Percentiles rank a stretch among this genome's conserved stretches.
These are phyloP conservation scores for Crocallis elinguaria DNA, from an alignment of 2,888 invertebrate species.

Conservation along the genomic window DNA sequence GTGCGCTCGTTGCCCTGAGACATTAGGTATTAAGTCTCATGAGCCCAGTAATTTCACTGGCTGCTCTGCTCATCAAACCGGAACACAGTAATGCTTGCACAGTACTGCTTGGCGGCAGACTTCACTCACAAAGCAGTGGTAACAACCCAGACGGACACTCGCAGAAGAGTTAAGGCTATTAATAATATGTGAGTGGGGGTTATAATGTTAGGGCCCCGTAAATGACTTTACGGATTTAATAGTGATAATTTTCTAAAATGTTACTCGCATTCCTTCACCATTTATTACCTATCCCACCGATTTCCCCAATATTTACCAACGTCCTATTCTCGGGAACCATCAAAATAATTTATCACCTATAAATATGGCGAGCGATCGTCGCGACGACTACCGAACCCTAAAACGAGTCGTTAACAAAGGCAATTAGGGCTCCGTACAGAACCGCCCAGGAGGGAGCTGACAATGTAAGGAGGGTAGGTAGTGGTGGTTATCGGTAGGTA, in stretches of 20 bases:
- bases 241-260: not conserved
- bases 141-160: too few relatives aligned
- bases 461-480: not conserved
- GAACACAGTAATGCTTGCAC: too few relatives aligned
- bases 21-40: too few relatives aligned
- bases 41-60: too few relatives aligned
- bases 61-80: too few relatives aligned
- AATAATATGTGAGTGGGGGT: too few relatives aligned
- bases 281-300: slow-evolving; percentile 1
- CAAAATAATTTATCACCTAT: slow-evolving; percentile 59
- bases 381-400: slow-evolving; percentile 51
- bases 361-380: slow-evolving; percentile 53
- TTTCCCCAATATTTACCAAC: slow-evolving; percentile 20
- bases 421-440: slow-evolving; percentile 55
- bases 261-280: not conserved
- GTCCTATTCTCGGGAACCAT: slow-evolving; percentile 36
- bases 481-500: slow-evolving; percentile 2
- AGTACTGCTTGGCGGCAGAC: too few relatives aligned
- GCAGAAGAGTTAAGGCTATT: too few relatives aligned
- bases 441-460: slow-evolving; percentile 20
- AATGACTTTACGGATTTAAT: too few relatives aligned
- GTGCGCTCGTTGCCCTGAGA: too few relatives aligned
- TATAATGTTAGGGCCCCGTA: too few relatives aligned
- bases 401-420: slow-evolving; percentile 56
- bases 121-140: too few relatives aligned